phyloP scores from a whole-genome alignment of 2,888 invertebrate genomes.

The Drosophila yooni region DNA sequence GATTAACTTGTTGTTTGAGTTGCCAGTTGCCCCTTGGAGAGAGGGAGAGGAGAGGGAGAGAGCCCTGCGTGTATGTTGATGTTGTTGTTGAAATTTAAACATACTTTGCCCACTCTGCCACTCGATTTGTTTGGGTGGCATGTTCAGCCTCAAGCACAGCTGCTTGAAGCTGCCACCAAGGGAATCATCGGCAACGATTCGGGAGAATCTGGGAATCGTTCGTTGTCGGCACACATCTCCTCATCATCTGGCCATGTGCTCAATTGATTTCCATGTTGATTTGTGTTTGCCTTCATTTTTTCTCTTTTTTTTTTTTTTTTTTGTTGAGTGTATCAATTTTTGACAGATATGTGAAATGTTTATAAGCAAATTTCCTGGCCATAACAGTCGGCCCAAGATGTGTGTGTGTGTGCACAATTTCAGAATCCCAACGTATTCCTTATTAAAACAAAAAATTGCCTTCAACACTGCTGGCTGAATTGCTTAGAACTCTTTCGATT shows the following conservation, averaged over 20 bases:
- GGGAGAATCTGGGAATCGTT: slow-evolving; percentile 25
- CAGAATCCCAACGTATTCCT: background rate
- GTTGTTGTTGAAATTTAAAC: slow-evolving; percentile 72
- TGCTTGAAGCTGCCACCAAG: slow-evolving; percentile 47
- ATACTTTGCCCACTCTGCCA: slow-evolving; percentile 56
- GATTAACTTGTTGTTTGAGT: slow-evolving; percentile 65
- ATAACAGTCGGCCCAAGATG: slow-evolving; percentile 13
- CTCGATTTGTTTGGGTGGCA: slow-evolving; percentile 72
- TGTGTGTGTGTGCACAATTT: background rate
- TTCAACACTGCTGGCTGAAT: background rate
- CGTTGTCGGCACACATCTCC: slow-evolving; percentile 42
- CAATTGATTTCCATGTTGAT: slow-evolving; percentile 24
- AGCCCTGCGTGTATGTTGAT: slow-evolving; percentile 37
- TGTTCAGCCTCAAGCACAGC: slow-evolving; percentile 64
- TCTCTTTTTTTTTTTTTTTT: background rate
- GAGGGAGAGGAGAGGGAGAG: too few species aligned
- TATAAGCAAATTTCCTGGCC: slow-evolving; percentile 52
- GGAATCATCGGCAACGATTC: background rate
- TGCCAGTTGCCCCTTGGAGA: background rate
- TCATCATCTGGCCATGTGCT: slow-evolving; percentile 47
- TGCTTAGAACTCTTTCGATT: background rate
- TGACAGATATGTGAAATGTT: slow-evolving; percentile 73
- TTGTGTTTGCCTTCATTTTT: slow-evolving; percentile 13
- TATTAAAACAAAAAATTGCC: background rate
- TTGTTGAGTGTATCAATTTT: slow-evolving; percentile 43